phyloP scores from a whole-genome alignment of 2,113 vertebrate species.

The Podarcis muralis region DNA sequence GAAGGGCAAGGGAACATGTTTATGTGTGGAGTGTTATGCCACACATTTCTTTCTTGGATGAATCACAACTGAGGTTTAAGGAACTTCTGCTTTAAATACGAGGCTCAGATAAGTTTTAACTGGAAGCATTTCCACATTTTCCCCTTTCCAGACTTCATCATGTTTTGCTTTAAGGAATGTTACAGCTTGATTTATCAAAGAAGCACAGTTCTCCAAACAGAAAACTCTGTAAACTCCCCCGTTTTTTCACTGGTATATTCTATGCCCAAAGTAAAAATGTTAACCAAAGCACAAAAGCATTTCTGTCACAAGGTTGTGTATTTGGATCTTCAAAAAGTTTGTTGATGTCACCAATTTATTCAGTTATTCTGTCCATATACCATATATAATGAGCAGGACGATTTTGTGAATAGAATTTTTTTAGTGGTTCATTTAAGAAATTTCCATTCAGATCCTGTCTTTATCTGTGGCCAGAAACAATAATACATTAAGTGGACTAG shows the following conservation, averaged over 20 bases:
- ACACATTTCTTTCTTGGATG: background rate
- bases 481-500: background rate
- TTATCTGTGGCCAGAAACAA: background rate
- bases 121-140: background rate
- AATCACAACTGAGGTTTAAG: background rate
- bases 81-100: no score
- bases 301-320: no score
- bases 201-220: background rate
- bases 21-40: background rate
- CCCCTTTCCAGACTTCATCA: background rate
- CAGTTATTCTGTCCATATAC: no score
- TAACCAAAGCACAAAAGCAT: background rate
- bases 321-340: no score
- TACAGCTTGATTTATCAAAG: background rate
- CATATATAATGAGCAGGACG: no score
- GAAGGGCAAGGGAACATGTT: background rate
- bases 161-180: constrained; percentile 26
- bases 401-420: no score
- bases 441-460: background rate
- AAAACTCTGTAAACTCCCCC: constrained; percentile 6
- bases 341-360: no score
- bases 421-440: background rate
- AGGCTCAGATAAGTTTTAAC: background rate
- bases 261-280: background rate
- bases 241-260: background rate